Evolutionary conservation across 2,797 vertebrate genomes (phyloP).

Genomic region (Potorous gilbertii): DNA sequence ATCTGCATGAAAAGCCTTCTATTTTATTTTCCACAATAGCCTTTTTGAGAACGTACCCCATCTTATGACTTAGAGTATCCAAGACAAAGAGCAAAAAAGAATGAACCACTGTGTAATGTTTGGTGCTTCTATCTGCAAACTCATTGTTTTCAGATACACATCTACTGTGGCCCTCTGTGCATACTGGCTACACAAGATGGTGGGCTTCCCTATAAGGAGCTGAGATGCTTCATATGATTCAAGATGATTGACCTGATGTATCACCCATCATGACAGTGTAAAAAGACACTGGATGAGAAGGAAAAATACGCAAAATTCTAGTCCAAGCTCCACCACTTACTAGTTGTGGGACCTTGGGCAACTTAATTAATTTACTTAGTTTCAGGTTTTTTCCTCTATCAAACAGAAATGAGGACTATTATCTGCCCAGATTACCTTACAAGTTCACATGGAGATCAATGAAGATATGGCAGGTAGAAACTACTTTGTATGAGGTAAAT

Average conservation of each 20-base stretch:
- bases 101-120: conserved; percentile 66
- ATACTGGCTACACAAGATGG: conserved; percentile 55
- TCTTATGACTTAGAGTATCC: conserved; percentile 70
- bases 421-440: neutral
- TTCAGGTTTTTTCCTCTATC: neutral
- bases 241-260: conserved; percentile 26
- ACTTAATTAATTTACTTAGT: neutral
- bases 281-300: neutral
- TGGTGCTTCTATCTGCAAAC: conserved; percentile 60
- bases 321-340: neutral
- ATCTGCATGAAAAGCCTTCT: conserved; percentile 60
- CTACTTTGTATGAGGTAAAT: neutral
- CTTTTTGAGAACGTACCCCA: conserved; percentile 69
- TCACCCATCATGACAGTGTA: neutral
- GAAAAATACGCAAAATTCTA: neutral
- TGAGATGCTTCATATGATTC: conserved; percentile 5
- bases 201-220: conserved; percentile 4
- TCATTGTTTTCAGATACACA: conserved; percentile 66
- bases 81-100: conserved; percentile 67
- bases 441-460: neutral
- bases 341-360: neutral
- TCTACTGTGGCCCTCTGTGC: conserved; percentile 22
- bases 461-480: neutral
- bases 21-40: conserved; percentile 68
- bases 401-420: neutral